Evolutionary conservation across 2,888 invertebrate genomes (phyloP), one percentile per base, ranked within the genome.

Genomic region (Drosophila ezoana): DNA sequence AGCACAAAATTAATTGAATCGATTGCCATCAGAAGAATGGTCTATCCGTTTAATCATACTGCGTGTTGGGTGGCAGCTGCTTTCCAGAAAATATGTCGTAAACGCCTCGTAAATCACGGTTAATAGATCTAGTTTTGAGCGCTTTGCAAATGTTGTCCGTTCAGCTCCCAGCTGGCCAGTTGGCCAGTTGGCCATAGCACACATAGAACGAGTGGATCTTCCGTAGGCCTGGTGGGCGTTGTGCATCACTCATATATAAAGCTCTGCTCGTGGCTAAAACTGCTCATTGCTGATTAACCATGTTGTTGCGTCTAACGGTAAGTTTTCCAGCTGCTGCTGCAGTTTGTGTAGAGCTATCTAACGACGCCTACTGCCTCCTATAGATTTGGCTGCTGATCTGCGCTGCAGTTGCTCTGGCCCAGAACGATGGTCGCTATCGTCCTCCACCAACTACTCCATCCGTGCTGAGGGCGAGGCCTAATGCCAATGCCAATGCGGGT

Each of bases 401-500:
- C 40, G 58, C 76, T 20, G 72, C 76, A 10, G 37, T 61, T 2
- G 76, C 60, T 2, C 59, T 71, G 47, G 90, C 89, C 33, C 91
- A 91, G 58, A 81, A 68, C 48, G 86, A 90, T 76, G 94, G 94
- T 0, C 91, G 92, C 51, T 94, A 94, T 84, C 93, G 91, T 67
- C 71, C 82, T 72, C 58, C 69, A 5, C 63, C 79, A 3, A 41
- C 18, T 11, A 13, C 28, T 1, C 35, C 9, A 38, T 9, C 44
- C 32, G 11, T 38, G n/a, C 11, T 28, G 1, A 71, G 20, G 9
- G 32, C 38, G 13, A n/a, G 47, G 1, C 11, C 53, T n/a, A 23
- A 10, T 4, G 10, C 20, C 35, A 49, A 40, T 6, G 49, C 37
- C 3, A 28, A 28, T 28, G 40, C 16, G 4, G 66, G 40, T 11